Evolutionary conservation across 2,797 vertebrate genomes (phyloP), one percentile per base, ranked within the genome.

Genomic region (Acipenser oxyrinchus): DNA sequence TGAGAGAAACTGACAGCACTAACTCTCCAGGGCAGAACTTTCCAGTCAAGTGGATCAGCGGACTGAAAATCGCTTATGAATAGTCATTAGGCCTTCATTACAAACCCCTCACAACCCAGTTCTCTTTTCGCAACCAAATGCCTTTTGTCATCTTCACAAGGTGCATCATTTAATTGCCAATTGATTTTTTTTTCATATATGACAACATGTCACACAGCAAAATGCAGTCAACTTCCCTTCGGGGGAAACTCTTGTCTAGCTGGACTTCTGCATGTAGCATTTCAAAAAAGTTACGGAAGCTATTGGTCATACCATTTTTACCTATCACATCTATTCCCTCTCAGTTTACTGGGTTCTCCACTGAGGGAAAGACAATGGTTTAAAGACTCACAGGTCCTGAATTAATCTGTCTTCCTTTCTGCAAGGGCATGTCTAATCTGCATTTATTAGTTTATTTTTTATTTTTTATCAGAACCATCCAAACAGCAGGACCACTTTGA

Each of bases 161-260:
- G 94, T 96, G 92, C 93, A 95, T 95, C 93, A 92, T 96, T 97
- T 98, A 97, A 97, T 97, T 97, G 95, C 93, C 95, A 94, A 96
- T 96, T 95, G 94, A 99, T 96, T 95, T 95, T 91, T 78, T 76
- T 64, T 90, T 89, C 87, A 89, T 88, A 92, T 94, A 93, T 96
- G 95, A 97, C 94, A 95, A 94, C 92, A 93, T 93, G 93, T 96
- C 94, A 96, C 89, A 91, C 84, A 91, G 93, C 91, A 94, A 93
- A 95, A 94, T 87, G 91, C 90, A 91, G 91, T 90, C 85, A 82
- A 81, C 85, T 90, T 87, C 90, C 93, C 93, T 89, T 74, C 82
- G 82, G 88, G 92, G 81, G 77, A 78, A 81, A 92, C 93, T 91
- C 89, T 86, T 90, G 86, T 88, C 75, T 3, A 87, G 88, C 91